A percentile compares a stretch with the other conserved stretches of the same genome.
Conservation (phyloP, 2,797 vertebrate species). For the Vespertilio murinus region DNA sequence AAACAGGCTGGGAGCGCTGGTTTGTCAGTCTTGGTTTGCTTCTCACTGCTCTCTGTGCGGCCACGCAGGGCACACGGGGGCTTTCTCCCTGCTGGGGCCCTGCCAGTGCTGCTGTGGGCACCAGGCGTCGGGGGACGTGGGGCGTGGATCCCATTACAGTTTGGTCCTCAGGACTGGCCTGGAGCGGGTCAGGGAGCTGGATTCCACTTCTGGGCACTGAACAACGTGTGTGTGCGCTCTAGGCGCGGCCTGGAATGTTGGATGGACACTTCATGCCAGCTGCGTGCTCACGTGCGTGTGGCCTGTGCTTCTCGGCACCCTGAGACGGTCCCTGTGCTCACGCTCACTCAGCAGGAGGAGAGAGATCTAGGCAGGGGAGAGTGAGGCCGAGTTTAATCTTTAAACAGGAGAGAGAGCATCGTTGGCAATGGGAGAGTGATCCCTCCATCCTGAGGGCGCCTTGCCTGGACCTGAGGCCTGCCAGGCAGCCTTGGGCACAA, state of each 20-base stretch:
- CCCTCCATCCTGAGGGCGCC: background rate
- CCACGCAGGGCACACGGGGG: background rate
- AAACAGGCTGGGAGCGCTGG: background rate
- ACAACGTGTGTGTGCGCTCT: background rate
- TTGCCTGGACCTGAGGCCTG: background rate
- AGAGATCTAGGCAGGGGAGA: background rate
- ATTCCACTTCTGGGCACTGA: background rate
- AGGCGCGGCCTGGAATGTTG: background rate
- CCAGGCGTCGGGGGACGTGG: accelerated
- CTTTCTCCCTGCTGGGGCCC: too few species aligned
- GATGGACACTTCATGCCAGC: background rate
- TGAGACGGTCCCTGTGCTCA: background rate
- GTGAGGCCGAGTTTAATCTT: background rate
- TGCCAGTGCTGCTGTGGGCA: background rate
- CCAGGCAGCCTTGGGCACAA: background rate
- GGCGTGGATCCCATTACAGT: background rate
- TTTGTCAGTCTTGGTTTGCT: background rate
- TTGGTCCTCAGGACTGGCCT: background rate
- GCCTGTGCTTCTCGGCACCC: background rate
- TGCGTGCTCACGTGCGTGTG: background rate
- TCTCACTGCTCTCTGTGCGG: background rate
- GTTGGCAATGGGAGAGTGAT: background rate
- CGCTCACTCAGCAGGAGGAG: background rate
- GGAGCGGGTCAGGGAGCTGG: background rate
- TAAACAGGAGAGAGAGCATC: background rate